A percentile compares a stretch with the other conserved stretches of the same genome.
phyloP scores from a whole-genome alignment of 2,113 vertebrate genomes.

The Clarias batrachus region DNA sequence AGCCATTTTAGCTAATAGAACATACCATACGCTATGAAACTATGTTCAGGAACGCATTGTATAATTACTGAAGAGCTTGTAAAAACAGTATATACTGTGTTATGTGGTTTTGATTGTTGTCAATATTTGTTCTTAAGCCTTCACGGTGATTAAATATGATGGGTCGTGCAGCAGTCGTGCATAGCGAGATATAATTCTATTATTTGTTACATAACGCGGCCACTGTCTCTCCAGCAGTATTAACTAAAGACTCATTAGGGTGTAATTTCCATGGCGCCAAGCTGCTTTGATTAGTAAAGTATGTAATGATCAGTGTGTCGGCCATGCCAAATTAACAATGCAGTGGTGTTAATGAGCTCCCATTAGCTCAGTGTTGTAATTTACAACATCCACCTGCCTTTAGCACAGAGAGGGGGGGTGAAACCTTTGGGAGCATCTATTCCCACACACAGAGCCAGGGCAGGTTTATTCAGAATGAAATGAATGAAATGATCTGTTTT shows the following conservation, averaged over 20 bases:
- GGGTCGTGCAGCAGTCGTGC: neutral
- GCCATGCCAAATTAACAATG: conserved; percentile 82
- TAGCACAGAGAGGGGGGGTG: neutral
- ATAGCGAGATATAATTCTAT: conserved; percentile 35
- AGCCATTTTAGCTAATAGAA: neutral
- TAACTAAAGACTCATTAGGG: conserved; percentile 56
- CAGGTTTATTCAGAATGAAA: neutral
- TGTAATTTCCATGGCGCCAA: conserved; percentile 53
- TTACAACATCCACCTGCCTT: conserved; percentile 72
- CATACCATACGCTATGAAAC: neutral
- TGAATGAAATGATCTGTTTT: neutral
- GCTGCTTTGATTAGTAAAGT: conserved; percentile 75
- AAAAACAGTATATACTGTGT: neutral
- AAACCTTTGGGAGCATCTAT: conserved; percentile 32
- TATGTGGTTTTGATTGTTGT: neutral
- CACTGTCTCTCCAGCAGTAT: conserved; percentile 24
- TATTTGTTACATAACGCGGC: conserved; percentile 36
- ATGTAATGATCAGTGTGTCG: conserved; percentile 79
- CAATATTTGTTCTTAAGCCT: conserved; percentile 14
- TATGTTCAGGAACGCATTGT: neutral
- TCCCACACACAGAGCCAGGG: neutral
- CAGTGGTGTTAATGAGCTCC: conserved; percentile 77
- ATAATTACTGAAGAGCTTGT: neutral
- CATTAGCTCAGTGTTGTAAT: conserved; percentile 78
- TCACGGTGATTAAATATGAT: conserved; percentile 6